Evolutionary conservation across 2,888 invertebrate species (phyloP).

Genomic region (Parnassius mnemosyne): DNA sequence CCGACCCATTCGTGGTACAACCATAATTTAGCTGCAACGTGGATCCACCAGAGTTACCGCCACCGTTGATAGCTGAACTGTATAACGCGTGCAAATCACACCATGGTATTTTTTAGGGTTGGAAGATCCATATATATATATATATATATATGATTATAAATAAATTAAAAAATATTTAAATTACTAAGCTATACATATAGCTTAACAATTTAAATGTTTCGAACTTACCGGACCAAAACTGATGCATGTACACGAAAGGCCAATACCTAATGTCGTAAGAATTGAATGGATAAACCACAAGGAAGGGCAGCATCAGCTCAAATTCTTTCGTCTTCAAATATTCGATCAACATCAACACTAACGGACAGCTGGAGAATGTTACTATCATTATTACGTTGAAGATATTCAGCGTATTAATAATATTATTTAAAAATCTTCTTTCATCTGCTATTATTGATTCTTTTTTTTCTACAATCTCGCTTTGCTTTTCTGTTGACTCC

Average conservation of each 20-base stretch:
- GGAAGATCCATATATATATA: no score
- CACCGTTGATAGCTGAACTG: no score
- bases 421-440: slow-evolving; percentile 40
- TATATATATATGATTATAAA: no score
- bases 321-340: slow-evolving; percentile 45
- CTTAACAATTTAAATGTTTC: no score
- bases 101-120: no score
- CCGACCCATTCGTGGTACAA: no score
- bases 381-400: slow-evolving; percentile 39
- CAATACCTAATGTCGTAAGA: slow-evolving; percentile 45
- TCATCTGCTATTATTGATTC: slow-evolving; percentile 40
- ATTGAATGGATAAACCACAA: slow-evolving; percentile 58
- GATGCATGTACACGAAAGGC: slow-evolving; percentile 55
- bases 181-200: no score
- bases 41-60: no score
- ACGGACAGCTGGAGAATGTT: slow-evolving; percentile 44
- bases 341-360: slow-evolving; percentile 41
- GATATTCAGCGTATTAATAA: slow-evolving; percentile 43
- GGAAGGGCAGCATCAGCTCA: slow-evolving; percentile 48
- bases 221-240: slow-evolving; percentile 53
- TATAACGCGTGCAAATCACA: no score
- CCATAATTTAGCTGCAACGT: no score
- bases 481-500: slow-evolving; percentile 35
- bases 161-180: no score
- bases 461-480: slow-evolving; percentile 29